Conservation (phyloP, 2,888 invertebrate species). For the Geophilus truncorum region DNA sequence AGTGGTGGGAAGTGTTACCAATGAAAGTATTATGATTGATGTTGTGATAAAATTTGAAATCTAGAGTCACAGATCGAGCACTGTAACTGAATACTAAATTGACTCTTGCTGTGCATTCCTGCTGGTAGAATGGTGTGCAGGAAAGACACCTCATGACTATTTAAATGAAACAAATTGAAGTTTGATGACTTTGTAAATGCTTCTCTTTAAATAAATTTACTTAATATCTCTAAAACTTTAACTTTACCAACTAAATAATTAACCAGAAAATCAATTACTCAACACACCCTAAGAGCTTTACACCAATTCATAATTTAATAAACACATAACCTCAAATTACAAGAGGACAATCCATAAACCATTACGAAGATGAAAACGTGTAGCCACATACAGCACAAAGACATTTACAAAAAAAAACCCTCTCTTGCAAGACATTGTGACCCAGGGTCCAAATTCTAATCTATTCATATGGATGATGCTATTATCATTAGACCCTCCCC, state of each 20-base stretch:
- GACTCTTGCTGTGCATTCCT: not conserved
- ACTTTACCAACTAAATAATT: no score
- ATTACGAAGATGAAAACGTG: not conserved
- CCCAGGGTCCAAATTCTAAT: not conserved
- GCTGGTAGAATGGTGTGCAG: no score
- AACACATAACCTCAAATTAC: not conserved
- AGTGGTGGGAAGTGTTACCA: not conserved
- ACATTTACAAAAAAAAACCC: not conserved
- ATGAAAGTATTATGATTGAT: not conserved
- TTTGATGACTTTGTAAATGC: no score
- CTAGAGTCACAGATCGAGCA: not conserved
- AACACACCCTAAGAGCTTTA: not conserved
- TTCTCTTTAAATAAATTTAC: no score
- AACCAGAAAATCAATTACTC: no score
- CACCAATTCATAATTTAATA: not conserved
- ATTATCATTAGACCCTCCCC: not conserved
- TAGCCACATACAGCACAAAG: not conserved
- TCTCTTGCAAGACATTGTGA: not conserved
- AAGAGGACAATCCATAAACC: not conserved
- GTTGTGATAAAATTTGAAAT: not conserved
- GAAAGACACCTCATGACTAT: no score
- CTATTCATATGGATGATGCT: conserved; percentile 23
- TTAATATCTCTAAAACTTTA: no score
- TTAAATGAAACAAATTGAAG: no score
- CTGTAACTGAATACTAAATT: not conserved